Percentiles rank a stretch among this genome's conserved stretches.
Evolutionary conservation across 2,113 vertebrate genomes (phyloP).

Genomic region (human (Homo sapiens)): GRCh38 chr15:65720501-65721000

Average conservation of each 20-base stretch:
- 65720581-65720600: too few species aligned
- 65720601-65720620: too few species aligned
- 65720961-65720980: too few species aligned
- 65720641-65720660: too few species aligned
- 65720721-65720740: background rate
- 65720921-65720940: background rate
- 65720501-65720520: too few species aligned
- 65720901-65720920: constrained; percentile 13
- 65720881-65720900: background rate
- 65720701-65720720: background rate
- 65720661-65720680: too few species aligned
- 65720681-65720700: too few species aligned
- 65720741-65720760: background rate
- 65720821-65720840: background rate
- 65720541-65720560: too few species aligned
- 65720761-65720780: background rate
- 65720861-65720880: background rate
- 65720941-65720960: background rate
- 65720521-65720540: too few species aligned
- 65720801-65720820: background rate
- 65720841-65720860: background rate
- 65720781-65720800: background rate
- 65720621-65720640: too few species aligned
- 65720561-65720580: too few species aligned
- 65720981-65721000: too few species aligned